Evolutionary conservation across 2,113 vertebrate species (phyloP), one percentile per base, ranked within the genome.

Genomic region (Falcunculus frontatus): DNA sequence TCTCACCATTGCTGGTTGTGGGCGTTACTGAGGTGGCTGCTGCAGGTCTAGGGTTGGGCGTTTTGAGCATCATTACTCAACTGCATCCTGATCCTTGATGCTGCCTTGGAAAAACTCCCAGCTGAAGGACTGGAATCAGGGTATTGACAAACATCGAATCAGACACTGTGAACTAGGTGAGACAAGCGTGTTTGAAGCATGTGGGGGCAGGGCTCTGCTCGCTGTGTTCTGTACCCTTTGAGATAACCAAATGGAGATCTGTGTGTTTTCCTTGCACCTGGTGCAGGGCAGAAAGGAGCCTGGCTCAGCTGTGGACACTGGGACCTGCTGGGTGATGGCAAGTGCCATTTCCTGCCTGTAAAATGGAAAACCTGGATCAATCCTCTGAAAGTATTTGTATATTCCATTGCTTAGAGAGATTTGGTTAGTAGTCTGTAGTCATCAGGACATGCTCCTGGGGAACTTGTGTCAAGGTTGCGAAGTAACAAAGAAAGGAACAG

Each of bases 161-260:
- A 60, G 60, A 29, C 50, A 22, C 29, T 59, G 19, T 59, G 26
- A 90, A 67, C 10, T 16, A 15, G 44, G 6, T 14, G 47, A 55
- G 26, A 35, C 14, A 17, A 42, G n/a, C 21, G 21, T 25, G 44
- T 65, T 67, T 17, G 29, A 2, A 35, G 21, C 29, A 23, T 6
- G 1, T 2, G 1, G 23, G 30, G 8, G 10, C 74, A 64, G 25
- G 2, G 2, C 37, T 46, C 32, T n/a, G 35, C 53, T 27, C 27
- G 33, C 10, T 1, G 0, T 20, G 8, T 42, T 57, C 62, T 26
- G 50, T 12, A 27, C 27, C 1, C 0, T 32, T 30, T 11, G 52
- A 83, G 50, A 27, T 16, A 62, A 49, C 63, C 7, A 19, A 20
- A n/a, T 6, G 46, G 41, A 10, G 13, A 30, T 6, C 50, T 33